These are phyloP conservation scores for Tanypteryx hageni DNA, from an alignment of 2,888 invertebrate genomes.

Conservation along the genomic window DNA sequence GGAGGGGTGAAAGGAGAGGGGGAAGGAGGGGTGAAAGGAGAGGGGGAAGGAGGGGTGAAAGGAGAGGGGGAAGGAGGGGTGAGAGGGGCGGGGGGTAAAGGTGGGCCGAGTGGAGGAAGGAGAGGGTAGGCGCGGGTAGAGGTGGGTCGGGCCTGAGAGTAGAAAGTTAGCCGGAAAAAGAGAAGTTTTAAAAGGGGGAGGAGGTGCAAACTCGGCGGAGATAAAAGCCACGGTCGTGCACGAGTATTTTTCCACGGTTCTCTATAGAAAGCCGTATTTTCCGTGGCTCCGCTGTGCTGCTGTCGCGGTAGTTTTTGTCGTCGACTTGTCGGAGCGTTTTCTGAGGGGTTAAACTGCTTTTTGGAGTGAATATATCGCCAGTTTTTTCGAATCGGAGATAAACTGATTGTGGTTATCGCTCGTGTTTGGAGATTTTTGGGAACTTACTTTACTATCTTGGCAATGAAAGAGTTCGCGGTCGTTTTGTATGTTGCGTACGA, in stretches of 20 bases:
- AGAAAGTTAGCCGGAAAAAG: constrained; percentile 32
- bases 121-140: not conserved
- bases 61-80: not conserved
- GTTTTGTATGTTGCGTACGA: too few species aligned
- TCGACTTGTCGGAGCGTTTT: not conserved
- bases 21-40: not conserved
- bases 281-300: not conserved
- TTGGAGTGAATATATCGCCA: not conserved
- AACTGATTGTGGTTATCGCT: not conserved
- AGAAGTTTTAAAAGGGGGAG: not conserved
- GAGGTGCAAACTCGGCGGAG: not conserved
- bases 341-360: not conserved
- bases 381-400: not conserved
- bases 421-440: not conserved
- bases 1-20: not conserved
- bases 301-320: not conserved
- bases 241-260: not conserved
- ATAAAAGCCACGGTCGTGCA: constrained; percentile 4
- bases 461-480: too few species aligned
- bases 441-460: too few species aligned
- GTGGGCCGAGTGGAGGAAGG: not conserved
- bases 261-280: not conserved
- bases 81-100: not conserved
- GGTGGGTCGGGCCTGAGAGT: not conserved
- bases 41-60: not conserved